Evolutionary conservation across 1,140 invertebrate species (phyloP).

Genomic region (Parapsyche elsis): DNA sequence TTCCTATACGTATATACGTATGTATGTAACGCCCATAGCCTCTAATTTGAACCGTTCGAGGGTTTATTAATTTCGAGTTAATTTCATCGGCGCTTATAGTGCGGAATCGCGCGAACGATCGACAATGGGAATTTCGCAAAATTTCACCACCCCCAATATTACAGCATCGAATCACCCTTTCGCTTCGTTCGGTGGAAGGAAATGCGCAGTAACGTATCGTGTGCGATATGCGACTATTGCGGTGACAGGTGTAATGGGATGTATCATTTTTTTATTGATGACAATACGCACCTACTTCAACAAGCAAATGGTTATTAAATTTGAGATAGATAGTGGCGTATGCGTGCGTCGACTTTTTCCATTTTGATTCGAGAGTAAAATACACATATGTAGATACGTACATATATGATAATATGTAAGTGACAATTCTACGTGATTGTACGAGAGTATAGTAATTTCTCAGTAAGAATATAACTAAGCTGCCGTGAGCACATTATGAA

Average conservation of each 20-base stretch:
- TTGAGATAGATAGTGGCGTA: neutral
- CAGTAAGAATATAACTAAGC: no score
- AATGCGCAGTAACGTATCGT: neutral
- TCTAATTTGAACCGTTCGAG: no score
- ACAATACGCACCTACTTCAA: neutral
- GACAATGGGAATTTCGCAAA: neutral
- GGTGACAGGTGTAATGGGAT: neutral
- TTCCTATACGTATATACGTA: no score
- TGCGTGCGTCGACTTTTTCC: no score
- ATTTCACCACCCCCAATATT: neutral
- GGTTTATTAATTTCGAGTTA: no score
- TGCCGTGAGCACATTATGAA: no score
- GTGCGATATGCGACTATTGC: no score
- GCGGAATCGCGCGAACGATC: no score
- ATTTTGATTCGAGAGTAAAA: neutral
- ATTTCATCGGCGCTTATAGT: neutral
- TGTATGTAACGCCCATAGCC: no score
- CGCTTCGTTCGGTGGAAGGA: neutral
- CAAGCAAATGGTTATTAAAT: neutral
- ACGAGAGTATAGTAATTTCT: no score
- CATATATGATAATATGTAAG: conserved; percentile 4
- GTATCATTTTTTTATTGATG: conserved; percentile 5
- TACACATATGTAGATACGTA: neutral
- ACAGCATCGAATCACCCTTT: neutral
- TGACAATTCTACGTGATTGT: no score